Evolutionary conservation across 2,113 vertebrate species (phyloP), one percentile per base, ranked within the genome.

Genomic region (Corythornis cristatus): DNA sequence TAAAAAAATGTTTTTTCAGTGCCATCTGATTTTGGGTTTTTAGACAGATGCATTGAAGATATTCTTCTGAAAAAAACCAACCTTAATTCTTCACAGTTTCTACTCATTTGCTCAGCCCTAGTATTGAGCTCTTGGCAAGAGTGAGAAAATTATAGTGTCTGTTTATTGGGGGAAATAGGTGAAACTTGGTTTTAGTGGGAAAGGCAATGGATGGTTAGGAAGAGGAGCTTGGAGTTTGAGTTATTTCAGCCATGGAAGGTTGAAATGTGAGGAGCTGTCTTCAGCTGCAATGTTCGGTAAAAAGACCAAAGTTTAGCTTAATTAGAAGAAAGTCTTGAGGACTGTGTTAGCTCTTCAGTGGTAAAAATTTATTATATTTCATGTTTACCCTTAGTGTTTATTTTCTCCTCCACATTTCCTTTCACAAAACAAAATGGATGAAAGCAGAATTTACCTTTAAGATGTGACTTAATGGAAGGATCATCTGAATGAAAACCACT

Each of bases 361-460:
- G 85, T 83, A 66, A 74, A 79, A 91, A n/a, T 51, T 29, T 57
- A 73, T 15, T 35, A 42, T 0, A 0, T 45, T 81, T 83, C 1
- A 1, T 90, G 28, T 78, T 88, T 88, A n/a, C 53, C 15, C 23
- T 70, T 46, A 22, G 20, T 56, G 46, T 86, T 89, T 93, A 40
- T 81, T 89, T 90, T 78, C 45, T 65, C 29, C 31, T 64, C 54
- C 2, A 4, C 22, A 1, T 74, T 82, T 74, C 58, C 75, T 77
- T 78, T 88, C 43, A 83, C 79, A 95, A 94, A 92, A 21, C 62
- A 78, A 81, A 91, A 82, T 42, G 37, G 8, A 23, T 61, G 22
- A 81, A 88, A 87, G 48, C 48, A 81, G 57, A 89, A 78, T 88
- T 93, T 94, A 82, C 86, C 83, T 94, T 89, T 61, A 82, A 91